Evolutionary conservation across 2,113 vertebrate genomes (phyloP).

Genomic region (Pterocles burchelli): DNA sequence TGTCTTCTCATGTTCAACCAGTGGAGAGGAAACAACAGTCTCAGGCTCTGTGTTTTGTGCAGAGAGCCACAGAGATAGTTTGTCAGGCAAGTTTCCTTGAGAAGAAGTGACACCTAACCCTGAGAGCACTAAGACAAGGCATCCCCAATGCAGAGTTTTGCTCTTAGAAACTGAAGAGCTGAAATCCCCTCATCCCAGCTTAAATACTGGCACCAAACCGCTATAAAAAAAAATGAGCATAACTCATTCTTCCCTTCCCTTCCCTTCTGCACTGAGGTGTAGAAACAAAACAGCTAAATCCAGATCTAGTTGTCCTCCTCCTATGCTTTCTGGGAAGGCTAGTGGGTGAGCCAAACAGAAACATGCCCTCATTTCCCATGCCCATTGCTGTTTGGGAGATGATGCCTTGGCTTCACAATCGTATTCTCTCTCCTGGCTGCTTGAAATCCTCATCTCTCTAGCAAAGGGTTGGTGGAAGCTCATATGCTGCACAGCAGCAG

Average conservation of each 20-base stretch:
- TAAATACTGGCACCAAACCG: background rate
- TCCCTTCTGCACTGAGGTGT: background rate
- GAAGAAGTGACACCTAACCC: background rate
- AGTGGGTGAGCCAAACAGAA: background rate
- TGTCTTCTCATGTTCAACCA: background rate
- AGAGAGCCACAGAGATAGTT: background rate
- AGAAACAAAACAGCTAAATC: background rate
- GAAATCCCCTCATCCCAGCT: background rate
- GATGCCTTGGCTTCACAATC: background rate
- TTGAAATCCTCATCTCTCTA: background rate
- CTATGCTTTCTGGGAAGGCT: background rate
- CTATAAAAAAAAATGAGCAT: background rate
- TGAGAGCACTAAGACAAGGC: background rate
- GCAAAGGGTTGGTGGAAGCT: background rate
- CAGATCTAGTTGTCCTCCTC: background rate
- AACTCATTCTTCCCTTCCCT: background rate
- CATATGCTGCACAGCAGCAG: background rate
- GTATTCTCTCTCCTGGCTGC: background rate
- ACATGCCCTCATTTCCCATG: background rate
- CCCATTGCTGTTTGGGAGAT: background rate
- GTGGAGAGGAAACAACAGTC: background rate
- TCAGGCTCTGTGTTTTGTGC: background rate
- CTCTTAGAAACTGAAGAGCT: background rate
- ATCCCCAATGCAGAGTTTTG: background rate
- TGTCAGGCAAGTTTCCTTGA: background rate